A percentile compares a stretch with the other conserved stretches of the same genome.
These are phyloP conservation scores for Perca flavescens DNA, from an alignment of 2,113 vertebrate genomes.

Conservation along the genomic window DNA sequence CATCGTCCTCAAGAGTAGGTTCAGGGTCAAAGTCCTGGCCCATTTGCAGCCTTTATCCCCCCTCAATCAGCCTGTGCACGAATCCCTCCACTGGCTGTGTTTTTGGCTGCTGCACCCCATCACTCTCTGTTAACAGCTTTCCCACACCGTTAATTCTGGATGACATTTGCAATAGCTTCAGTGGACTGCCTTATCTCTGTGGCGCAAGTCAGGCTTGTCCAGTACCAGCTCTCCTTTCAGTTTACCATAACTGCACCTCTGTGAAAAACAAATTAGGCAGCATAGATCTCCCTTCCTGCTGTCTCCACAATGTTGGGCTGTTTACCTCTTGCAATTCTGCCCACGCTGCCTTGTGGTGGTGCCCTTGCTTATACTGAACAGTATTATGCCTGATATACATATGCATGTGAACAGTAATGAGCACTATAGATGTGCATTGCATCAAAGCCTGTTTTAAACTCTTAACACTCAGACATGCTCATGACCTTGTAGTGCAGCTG, in stretches of 20 bases:
- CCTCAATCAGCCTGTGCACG: conserved; percentile 45
- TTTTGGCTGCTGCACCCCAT: conserved; percentile 69
- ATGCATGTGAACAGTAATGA: conserved; percentile 56
- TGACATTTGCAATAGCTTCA: conserved; percentile 66
- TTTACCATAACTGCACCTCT: conserved; percentile 66
- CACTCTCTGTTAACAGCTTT: conserved; percentile 77
- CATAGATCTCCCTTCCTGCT: conserved; percentile 52
- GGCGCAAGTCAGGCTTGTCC: conserved; percentile 69
- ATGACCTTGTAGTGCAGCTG: conserved; percentile 26
- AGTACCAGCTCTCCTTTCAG: conserved; percentile 50
- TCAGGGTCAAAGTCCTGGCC: conserved; percentile 67
- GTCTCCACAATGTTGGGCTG: conserved; percentile 35
- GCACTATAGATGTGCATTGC: conserved; percentile 34
- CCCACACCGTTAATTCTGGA: conserved; percentile 71
- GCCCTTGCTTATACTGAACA: conserved; percentile 37
- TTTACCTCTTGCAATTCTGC: conserved; percentile 57
- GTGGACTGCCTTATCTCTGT: conserved; percentile 68
- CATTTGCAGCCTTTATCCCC: conserved; percentile 49
- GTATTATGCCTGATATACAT: conserved; percentile 38
- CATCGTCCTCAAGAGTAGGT: conserved; percentile 42
- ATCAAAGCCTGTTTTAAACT: conserved; percentile 16
- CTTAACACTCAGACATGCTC: not conserved
- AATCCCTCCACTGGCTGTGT: conserved; percentile 58
- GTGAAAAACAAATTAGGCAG: conserved; percentile 72
- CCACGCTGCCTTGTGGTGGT: conserved; percentile 39